Percentiles rank a stretch among this genome's conserved stretches.
Evolutionary conservation across 2,888 invertebrate genomes (phyloP).

Genomic region (Cosmopolites sordidus): DNA sequence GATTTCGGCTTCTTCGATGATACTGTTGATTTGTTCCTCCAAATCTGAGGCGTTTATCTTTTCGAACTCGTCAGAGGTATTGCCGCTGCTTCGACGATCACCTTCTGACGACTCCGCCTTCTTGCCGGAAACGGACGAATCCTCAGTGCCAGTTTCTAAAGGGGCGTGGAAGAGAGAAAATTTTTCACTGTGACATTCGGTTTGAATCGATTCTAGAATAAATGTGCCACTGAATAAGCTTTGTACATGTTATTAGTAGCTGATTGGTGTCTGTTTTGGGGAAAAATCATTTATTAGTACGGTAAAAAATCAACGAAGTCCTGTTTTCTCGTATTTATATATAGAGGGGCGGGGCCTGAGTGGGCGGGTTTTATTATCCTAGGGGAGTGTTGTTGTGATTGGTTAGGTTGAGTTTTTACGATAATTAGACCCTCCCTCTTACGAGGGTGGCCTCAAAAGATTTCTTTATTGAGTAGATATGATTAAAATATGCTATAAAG

Average conservation of each 20-base stretch:
- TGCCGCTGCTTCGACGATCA: slow-evolving; percentile 31
- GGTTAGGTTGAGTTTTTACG: too few relatives aligned
- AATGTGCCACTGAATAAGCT: slow-evolving; percentile 28
- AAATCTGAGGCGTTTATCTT: slow-evolving; percentile 35
- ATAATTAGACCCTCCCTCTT: neutral
- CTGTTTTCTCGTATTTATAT: too few relatives aligned
- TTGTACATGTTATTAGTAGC: slow-evolving; percentile 4
- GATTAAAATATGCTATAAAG: too few relatives aligned
- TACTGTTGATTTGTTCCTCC: slow-evolving; percentile 38
- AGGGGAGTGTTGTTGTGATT: too few relatives aligned
- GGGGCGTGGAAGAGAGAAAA: slow-evolving; percentile 17
- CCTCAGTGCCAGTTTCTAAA: slow-evolving; percentile 39
- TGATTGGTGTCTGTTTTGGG: neutral
- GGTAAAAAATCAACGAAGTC: too few relatives aligned
- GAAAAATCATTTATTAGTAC: too few relatives aligned
- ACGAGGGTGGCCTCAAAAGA: slow-evolving; percentile 1
- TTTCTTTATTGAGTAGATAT: slow-evolving; percentile 4
- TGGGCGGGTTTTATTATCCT: too few relatives aligned
- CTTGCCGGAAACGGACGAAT: slow-evolving; percentile 32
- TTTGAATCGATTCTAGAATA: slow-evolving; percentile 38
- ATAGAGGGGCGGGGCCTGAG: too few relatives aligned
- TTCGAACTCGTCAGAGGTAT: slow-evolving; percentile 35
- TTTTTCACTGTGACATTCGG: slow-evolving; percentile 19
- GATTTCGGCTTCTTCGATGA: slow-evolving; percentile 46
- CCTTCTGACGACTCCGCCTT: slow-evolving; percentile 26